These are phyloP conservation scores for Anabas testudineus DNA, from an alignment of 2,797 vertebrate genomes.

Conservation along the genomic window DNA sequence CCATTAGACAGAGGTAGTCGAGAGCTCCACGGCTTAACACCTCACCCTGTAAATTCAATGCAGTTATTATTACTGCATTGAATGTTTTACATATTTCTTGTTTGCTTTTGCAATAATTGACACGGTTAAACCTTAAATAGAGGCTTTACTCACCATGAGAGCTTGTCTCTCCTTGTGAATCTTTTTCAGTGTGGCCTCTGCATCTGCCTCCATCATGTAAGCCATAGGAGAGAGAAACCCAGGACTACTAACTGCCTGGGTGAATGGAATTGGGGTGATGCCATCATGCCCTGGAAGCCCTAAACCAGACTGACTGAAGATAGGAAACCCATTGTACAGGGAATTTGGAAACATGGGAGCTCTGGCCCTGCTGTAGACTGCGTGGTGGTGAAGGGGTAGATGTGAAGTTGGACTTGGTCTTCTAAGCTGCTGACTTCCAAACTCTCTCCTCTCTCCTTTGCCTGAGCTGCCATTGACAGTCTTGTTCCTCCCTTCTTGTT, in stretches of 20 bases:
- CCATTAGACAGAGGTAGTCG: slow-evolving; percentile 82
- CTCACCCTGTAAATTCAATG: slow-evolving; percentile 72
- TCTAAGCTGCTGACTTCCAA: slow-evolving; percentile 47
- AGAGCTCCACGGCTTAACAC: slow-evolving; percentile 70
- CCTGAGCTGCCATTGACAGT: slow-evolving; percentile 64
- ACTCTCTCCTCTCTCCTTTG: slow-evolving; percentile 64
- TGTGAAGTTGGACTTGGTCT: slow-evolving; percentile 69
- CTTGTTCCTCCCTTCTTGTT: slow-evolving; percentile 45
- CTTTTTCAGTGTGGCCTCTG: slow-evolving; percentile 79
- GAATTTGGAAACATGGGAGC: slow-evolving; percentile 69
- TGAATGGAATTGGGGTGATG: slow-evolving; percentile 69
- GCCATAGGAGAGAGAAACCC: slow-evolving; percentile 81
- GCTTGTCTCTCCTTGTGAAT: slow-evolving; percentile 82
- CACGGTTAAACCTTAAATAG: background rate
- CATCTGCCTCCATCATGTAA: slow-evolving; percentile 81
- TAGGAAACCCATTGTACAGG: slow-evolving; percentile 74
- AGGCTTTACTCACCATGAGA: slow-evolving; percentile 75
- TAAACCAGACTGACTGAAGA: slow-evolving; percentile 74
- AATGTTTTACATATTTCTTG: background rate
- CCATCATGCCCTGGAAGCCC: slow-evolving; percentile 74
- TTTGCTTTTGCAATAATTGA: background rate
- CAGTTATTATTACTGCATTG: background rate
- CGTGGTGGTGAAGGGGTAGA: slow-evolving; percentile 65
- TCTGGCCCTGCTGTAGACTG: slow-evolving; percentile 53
- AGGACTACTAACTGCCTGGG: slow-evolving; percentile 59